These are phyloP conservation scores for Sesamia inferens DNA, from an alignment of 2,888 invertebrate species.

Conservation along the genomic window DNA sequence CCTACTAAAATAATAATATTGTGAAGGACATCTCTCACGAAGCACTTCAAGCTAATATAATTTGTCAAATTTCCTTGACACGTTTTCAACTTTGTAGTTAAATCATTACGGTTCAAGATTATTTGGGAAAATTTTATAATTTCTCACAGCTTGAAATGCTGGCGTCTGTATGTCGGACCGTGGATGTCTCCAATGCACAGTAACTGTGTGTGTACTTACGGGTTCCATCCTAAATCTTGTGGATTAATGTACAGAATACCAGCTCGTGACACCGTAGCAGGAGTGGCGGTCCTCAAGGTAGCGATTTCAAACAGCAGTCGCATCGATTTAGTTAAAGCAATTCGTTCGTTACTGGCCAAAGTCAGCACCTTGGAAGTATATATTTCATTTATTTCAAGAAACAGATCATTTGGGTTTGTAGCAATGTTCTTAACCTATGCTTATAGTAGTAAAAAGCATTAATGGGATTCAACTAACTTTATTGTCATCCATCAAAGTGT, in stretches of 20 bases:
- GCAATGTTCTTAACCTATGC: too few relatives aligned
- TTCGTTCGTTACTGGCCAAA: constrained; percentile 97
- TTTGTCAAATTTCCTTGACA: too few relatives aligned
- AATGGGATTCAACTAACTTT: constrained; percentile 90
- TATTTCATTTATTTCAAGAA: too few relatives aligned
- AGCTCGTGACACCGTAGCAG: constrained; percentile 98
- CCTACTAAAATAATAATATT: neutral
- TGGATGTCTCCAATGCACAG: neutral
- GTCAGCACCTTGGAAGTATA: constrained; percentile 92
- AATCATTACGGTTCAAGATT: too few relatives aligned
- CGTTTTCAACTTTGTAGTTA: too few relatives aligned
- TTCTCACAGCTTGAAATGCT: too few relatives aligned
- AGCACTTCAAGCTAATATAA: too few relatives aligned
- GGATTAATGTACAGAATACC: constrained; percentile 98
- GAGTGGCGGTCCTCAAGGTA: constrained; percentile 96
- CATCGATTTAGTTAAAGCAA: constrained; percentile 97
- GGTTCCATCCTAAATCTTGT: constrained; percentile 98
- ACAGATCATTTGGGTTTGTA: too few relatives aligned
- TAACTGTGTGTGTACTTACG: constrained; percentile 89
- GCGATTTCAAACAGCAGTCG: constrained; percentile 98
- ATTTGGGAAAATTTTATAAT: too few relatives aligned
- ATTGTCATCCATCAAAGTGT: constrained; percentile 99
- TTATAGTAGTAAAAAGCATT: too few relatives aligned
- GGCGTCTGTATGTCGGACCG: too few relatives aligned
- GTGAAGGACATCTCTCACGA: neutral